These are phyloP conservation scores for Xenopus borealis DNA, from an alignment of 2,113 vertebrate genomes.

Conservation along the genomic window DNA sequence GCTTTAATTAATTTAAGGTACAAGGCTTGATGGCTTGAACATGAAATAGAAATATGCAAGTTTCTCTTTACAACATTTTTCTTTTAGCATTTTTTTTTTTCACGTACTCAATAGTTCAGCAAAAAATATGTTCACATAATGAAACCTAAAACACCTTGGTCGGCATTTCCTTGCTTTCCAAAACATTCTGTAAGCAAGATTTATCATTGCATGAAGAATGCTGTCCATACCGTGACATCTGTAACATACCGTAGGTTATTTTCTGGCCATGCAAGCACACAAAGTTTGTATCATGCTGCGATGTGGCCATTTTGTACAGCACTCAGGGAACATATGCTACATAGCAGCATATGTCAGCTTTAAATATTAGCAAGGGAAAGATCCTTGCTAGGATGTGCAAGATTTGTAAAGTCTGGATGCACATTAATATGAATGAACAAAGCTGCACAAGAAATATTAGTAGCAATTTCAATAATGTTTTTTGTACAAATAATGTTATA, in stretches of 20 bases:
- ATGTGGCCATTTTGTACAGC: constrained; percentile 15
- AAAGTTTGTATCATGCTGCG: constrained; percentile 24
- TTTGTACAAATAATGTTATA: too few species aligned
- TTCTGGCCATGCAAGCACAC: constrained; percentile 34
- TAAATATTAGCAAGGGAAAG: not conserved
- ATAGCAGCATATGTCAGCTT: constrained; percentile 22
- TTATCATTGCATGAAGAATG: constrained; percentile 14
- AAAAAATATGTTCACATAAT: constrained; percentile 21
- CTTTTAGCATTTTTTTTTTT: not conserved
- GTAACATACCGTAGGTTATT: constrained; percentile 4
- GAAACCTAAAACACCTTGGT: constrained; percentile 10
- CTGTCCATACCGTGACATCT: constrained; percentile 36
- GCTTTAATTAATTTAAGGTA: too few species aligned
- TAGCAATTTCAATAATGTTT: too few species aligned
- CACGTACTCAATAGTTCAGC: not conserved
- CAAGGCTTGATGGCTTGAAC: too few species aligned
- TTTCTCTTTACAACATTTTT: too few species aligned
- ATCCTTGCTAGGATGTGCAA: too few species aligned
- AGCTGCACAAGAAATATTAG: too few species aligned
- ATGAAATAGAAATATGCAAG: too few species aligned
- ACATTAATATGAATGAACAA: too few species aligned
- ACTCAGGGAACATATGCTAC: constrained; percentile 9
- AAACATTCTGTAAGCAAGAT: constrained; percentile 11
- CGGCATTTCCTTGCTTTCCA: constrained; percentile 14
- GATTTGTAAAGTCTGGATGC: too few species aligned